Base-by-base conservation (phyloP, 2,797 vertebrate genomes). In the Salarias fasciatus region DNA sequence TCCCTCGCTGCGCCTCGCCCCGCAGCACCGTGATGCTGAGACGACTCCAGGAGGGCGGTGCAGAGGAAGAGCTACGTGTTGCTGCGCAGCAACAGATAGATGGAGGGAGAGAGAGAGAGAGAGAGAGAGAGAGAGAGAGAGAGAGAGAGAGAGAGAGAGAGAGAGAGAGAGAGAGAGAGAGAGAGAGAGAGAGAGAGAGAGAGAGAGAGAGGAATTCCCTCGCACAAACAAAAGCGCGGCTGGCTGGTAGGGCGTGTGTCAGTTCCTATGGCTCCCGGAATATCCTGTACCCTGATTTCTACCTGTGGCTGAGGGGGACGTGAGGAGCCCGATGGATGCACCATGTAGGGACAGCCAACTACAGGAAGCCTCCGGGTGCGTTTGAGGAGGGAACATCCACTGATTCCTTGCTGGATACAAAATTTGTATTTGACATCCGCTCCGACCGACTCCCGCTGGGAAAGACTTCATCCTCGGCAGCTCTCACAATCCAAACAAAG, bases 41-140 rank as follows among this genome's bases (percentile, higher is more conserved):
- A 72, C 82, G 58, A 80, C 62, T 79, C 59, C 10, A 31, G 31
- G 75, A 78, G 83, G 89, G 87, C 72, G 85, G 85, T 65, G 84
- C 82, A 70, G 54, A 56, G 43, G 12, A 44, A 62, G 61, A 62
- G 82, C 86, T 87, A 89, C 84, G 82, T 91, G 90, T 92, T 93
- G 91, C 89, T 90, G 88, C 83, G 78, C 90, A 89, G 87, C 87
- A 88, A 90, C 86, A 90, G 83, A 88, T 82, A 88, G 63, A 78
- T 11, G 63, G 40, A n/a, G n/a, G n/a, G n/a, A n/a, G n/a, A n/a
- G n/a, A n/a, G n/a, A n/a, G 38, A 30, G 57, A 45, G 51, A 44
- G 42, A 41, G 63, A 54, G 67, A 47, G 63, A 48, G 42, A 36
- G 50, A 64, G 38, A 47, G 61, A 41, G 67, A 37, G 57, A 61